Evolutionary conservation across 2,113 vertebrate genomes (phyloP).

Genomic region (Alligator sinensis): DNA sequence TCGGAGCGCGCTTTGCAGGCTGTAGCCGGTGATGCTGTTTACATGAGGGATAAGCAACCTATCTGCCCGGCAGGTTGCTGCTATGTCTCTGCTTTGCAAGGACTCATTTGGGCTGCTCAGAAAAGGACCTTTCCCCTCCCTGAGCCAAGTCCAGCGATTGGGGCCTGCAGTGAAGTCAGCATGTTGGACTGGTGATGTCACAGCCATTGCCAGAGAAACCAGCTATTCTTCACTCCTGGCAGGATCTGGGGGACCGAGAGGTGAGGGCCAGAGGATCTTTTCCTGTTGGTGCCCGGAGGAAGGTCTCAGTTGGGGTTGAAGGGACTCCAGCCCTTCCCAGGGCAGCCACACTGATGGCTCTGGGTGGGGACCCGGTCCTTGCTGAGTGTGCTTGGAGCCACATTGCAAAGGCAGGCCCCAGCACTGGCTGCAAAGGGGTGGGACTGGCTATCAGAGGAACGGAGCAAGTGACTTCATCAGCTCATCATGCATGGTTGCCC

Average conservation of each 20-base stretch:
- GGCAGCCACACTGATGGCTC: no score
- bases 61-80: neutral
- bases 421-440: neutral
- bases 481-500: neutral
- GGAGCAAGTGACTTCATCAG: neutral
- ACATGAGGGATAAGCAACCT: neutral
- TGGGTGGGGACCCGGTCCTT: neutral
- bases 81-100: neutral
- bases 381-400: neutral
- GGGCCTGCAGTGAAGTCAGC: neutral
- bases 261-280: neutral
- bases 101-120: neutral
- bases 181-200: neutral
- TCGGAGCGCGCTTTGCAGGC: neutral
- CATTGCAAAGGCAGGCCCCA: neutral
- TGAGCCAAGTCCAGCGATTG: neutral
- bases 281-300: neutral
- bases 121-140: neutral
- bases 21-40: neutral
- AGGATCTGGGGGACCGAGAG: neutral
- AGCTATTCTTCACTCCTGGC: neutral
- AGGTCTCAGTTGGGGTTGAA: neutral
- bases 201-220: neutral
- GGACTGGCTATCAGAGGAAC: neutral
- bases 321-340: neutral